Evolutionary conservation across 2,797 vertebrate genomes (phyloP), one percentile per base, ranked within the genome.

Genomic region (Helicolenus hilgendorfi): DNA sequence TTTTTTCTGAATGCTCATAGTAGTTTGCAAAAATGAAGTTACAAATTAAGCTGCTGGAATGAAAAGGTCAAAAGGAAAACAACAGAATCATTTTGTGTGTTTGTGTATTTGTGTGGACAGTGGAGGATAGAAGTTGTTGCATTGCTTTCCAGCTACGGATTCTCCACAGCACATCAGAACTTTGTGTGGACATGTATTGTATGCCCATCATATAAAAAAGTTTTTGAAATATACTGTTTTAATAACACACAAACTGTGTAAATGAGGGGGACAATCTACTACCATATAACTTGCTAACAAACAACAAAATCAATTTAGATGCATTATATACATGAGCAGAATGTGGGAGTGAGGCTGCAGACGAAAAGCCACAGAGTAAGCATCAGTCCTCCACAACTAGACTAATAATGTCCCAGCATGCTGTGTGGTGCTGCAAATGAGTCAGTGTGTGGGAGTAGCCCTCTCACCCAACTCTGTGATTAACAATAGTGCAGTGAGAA

Each of bases 381-480:
- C 26, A 78, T 81, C 41, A 83, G 62, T 72, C 75, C 77, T 83
- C 73, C 81, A 88, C 86, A 74, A 88, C 90, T 94, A 65, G 68
- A 95, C 88, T 87, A 95, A 92, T 92, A 93, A 92, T 59, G 82
- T 93, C 93, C 83, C 92, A 88, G 91, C 79, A 85, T 88, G 81
- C 88, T 22, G 82, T 75, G 88, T 33, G 5, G 71, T 72, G 84
- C 89, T 86, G 89, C 92, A 87, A 88, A 78, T 91, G 94, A 94
- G 90, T 93, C 93, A 90, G 83, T 78, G 91, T 91, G 95, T 95
- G 84, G 89, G 95, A 88, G 92, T 85, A 81, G 80, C 84, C 84
- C 92, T 92, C 90, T 92, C 85, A 92, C 88, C 91, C 92, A 89
- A 92, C 89, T 91, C 88, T 2, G 29, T 85, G 83, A 96, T 96